phyloP scores from a whole-genome alignment of 2,113 vertebrate species.

The Lanius ludovicianus region DNA sequence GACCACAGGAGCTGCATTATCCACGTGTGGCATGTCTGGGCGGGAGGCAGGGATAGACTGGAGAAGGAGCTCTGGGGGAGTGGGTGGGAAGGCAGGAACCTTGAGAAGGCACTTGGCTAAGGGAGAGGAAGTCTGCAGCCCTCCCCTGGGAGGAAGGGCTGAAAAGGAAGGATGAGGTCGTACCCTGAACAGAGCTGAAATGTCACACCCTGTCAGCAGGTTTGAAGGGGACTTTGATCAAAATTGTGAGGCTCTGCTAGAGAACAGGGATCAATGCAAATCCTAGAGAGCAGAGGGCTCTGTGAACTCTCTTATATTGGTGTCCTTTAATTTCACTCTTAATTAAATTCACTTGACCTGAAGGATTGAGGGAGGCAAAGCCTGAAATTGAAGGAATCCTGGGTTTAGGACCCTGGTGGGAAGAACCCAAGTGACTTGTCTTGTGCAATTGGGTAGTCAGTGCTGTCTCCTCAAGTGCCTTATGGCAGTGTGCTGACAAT shows the following conservation, averaged over 20 bases:
- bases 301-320: background rate
- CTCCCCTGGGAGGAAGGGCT: slow-evolving; percentile 22
- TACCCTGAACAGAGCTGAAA: background rate
- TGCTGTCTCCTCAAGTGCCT: background rate
- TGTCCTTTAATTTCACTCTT: background rate
- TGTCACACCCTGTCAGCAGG: background rate
- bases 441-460: background rate
- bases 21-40: background rate
- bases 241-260: background rate
- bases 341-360: background rate
- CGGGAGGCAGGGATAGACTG: background rate
- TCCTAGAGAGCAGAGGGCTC: background rate
- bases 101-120: background rate
- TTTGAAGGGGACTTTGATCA: background rate
- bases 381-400: background rate
- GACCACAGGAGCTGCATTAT: background rate
- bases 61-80: background rate
- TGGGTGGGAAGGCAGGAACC: background rate
- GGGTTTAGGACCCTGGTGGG: background rate
- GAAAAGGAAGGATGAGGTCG: slow-evolving; percentile 41
- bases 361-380: background rate
- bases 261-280: background rate
- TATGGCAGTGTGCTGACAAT: background rate
- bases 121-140: background rate
- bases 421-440: background rate